Evolutionary conservation across 2,888 invertebrate genomes (phyloP).

Genomic region (Eumacrocentrus americanus): DNA sequence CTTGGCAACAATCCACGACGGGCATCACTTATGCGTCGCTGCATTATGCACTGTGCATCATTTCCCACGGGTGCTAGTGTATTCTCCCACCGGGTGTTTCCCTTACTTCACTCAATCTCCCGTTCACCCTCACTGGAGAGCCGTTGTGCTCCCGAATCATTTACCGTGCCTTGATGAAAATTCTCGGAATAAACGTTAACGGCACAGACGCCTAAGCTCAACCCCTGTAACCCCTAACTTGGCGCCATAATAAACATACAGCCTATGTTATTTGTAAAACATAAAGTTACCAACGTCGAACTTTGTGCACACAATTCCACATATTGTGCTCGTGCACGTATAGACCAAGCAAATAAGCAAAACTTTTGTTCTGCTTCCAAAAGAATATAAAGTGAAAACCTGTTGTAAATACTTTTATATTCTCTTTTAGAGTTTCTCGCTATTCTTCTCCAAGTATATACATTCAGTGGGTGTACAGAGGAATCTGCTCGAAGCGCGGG

Average conservation of each 20-base stretch:
- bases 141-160: not conserved
- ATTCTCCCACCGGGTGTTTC: constrained; percentile 8
- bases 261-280: not conserved
- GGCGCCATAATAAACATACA: not conserved
- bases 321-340: too few relatives aligned
- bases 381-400: too few relatives aligned
- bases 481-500: too few relatives aligned
- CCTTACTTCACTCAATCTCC: constrained; percentile 9
- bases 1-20: constrained; percentile 32
- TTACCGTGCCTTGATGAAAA: constrained; percentile 16
- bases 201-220: not conserved
- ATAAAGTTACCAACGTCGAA: too few relatives aligned
- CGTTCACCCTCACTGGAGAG: constrained; percentile 4
- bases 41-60: constrained; percentile 51
- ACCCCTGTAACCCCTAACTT: not conserved
- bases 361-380: too few relatives aligned
- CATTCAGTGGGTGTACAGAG: too few relatives aligned
- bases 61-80: constrained; percentile 47
- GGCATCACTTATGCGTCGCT: constrained; percentile 47
- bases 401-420: too few relatives aligned
- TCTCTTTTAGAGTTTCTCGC: too few relatives aligned
- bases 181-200: constrained; percentile 5
- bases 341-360: too few relatives aligned
- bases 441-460: too few relatives aligned
- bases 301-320: too few relatives aligned